Evolutionary conservation across 1,140 invertebrate genomes (phyloP), one percentile per base, ranked within the genome.

Genomic region (Bicyclus anynana): DNA sequence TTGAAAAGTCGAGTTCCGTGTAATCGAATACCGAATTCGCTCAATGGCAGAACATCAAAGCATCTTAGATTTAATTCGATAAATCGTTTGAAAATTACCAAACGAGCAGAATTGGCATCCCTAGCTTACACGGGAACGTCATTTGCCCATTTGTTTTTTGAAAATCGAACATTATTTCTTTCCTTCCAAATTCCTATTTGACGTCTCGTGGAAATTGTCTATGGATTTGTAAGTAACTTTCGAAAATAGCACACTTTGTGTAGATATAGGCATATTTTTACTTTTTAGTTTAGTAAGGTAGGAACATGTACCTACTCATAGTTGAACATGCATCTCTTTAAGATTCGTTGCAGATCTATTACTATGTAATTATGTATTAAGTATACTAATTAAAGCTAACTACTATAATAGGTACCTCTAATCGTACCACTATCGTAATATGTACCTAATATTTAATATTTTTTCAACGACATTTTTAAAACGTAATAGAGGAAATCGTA

Each of bases 1-100:
- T 87, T 84, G 81, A 87, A 84, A 84, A 87, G 74, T 85, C 81
- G 73, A 73, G 79, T 84, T 67, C 70, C 71, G 66, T 59, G 56
- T 87, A 87, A 87, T 84, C 80, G 74, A 85, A 83, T 87, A 71
- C 62, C 59, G 47, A 57, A 71, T 69, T 72, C 73, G 65, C 69
- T 78, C 76, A 69, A 74, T 80, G 71, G 67, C 49, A 26, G 65
- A 47, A 80, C 77, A 85, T 87, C 84, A 87, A 87, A 87, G 80
- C 66, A 74, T 78, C 77, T 80, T 61, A 54, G 71, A 72, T 82
- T 76, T 84, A 84, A 82, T 80, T 75, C 74, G 74, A 79, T 80
- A 80, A 84, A 84, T 84, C 75, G 75, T 71, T 71, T 55, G 72
- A 69, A 80, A 82, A 87, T 85, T 79, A 84, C 66, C 65, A 69